Conservation (phyloP, 2,797 vertebrate species). For the Propithecus perrieri region DNA sequence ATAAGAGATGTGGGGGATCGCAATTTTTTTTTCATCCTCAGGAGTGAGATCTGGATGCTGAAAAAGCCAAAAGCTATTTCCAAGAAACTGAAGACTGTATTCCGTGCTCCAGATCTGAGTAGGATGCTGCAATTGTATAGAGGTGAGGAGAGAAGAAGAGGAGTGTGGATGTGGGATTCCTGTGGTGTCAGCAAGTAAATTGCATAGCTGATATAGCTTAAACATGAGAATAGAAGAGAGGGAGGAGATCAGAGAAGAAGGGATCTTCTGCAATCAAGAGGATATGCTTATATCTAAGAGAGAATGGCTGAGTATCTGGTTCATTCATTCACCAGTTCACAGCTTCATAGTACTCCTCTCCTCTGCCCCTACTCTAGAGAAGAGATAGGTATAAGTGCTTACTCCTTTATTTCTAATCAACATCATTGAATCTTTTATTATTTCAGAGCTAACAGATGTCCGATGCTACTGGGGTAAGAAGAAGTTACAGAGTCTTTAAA, state of each 20-base stretch:
- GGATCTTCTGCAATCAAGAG: background rate
- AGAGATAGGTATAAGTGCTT: background rate
- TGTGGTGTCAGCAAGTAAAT: background rate
- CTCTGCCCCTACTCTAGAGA: background rate
- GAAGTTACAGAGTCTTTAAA: background rate
- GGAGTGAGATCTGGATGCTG: conserved; percentile 66
- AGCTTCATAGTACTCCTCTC: background rate
- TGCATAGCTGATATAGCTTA: background rate
- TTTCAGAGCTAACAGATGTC: conserved; percentile 69
- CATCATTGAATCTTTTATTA: conserved; percentile 43
- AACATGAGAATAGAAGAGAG: background rate
- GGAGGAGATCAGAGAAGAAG: background rate
- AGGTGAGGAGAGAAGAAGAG: conserved; percentile 7
- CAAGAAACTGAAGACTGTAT: conserved; percentile 23
- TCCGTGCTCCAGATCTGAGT: conserved; percentile 47
- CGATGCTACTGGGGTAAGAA: conserved; percentile 74
- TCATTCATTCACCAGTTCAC: background rate
- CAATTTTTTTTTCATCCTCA: conserved; percentile 21
- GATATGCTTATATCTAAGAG: background rate
- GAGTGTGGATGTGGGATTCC: background rate
- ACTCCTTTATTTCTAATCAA: background rate
- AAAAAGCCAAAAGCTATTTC: conserved; percentile 60
- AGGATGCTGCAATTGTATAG: conserved; percentile 22
- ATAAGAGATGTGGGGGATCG: background rate
- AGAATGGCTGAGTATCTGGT: background rate